Evolutionary conservation across 1,140 invertebrate genomes (phyloP), one percentile per base, ranked within the genome.

Genomic region (Pogonognathellus flavescens): DNA sequence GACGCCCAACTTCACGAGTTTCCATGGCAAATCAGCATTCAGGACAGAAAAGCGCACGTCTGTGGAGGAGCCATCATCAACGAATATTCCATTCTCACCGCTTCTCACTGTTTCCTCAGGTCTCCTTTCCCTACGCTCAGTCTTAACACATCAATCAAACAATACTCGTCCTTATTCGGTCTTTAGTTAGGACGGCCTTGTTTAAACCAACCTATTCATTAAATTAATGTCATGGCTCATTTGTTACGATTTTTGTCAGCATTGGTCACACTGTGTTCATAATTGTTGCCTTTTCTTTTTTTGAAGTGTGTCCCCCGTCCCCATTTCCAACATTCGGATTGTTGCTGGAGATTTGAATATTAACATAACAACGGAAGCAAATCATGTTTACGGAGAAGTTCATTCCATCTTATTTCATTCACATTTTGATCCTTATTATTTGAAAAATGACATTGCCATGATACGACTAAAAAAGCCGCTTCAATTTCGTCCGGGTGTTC

Each of bases 1-100:
- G 90, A 90, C 62, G 90, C 91, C 8, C 85, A 89, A 25, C 83
- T 90, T 0, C 86, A 89, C 50, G 90, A 91, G 85, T 91, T 91
- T 85, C 91, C 91, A 1, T 92, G 91, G 91, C 89, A 90, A 60
- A 90, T 91, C 20, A 90, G 90, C 18, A 90, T 91, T 81, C 89
- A 89, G 18, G 88, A 90, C 25, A 87, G 89, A 31, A 89, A 92
- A 31, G 90, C 91, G 82, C 92, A 93, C 88, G 91, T 92, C 81
- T 94, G 93, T 89, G 93, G 93, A 0, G 93, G 92, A 25, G 92
- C 92, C n/a, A 90, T 94, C 9, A 91, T 94, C 55, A 91, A 90
- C 86, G 90, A 91, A 53, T 88, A 90, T 50, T 93, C 92, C 90
- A 91, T 94, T 10, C 88, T 94, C 0, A 93, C 92, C 25, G 93